Evolutionary conservation across 2,888 invertebrate species (phyloP), one percentile per base, ranked within the genome.

Genomic region (Himalopsyche tibetana): DNA sequence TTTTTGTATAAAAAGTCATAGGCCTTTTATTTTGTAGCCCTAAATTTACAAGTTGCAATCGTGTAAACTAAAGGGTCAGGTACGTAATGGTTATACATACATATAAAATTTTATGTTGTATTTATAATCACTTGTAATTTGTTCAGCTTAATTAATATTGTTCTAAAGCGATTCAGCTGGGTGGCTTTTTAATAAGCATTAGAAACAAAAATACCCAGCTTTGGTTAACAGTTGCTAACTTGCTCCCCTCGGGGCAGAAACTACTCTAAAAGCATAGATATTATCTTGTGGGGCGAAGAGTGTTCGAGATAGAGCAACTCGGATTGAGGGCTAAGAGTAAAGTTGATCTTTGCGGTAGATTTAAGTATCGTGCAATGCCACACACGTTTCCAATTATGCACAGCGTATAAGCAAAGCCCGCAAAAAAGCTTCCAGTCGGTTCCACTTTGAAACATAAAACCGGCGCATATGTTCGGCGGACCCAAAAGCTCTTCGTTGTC

Each of bases 371-470:
- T 56, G 80, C 83, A 80, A 83, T 83, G 80, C 83, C 86, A 86
- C 86, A 86, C 86, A 86, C 83, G 86, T 83, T 83, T 79, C 79
- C 86, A 86, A 86, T 86, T 86, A 86, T 86, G 82, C 86, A 86
- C 80, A 55, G 79, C 63, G 63, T 28, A 63, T 63, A 63, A 63
- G 63, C 63, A 63, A 63, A 63, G 63, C 63, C 51, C 42, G 85
- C 55, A 80, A 86, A 86, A 85, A 82, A 83, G 80, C 40, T 80
- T 36, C 42, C 63, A 56, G 79, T 19, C 45, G 42, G 83, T 55
- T 42, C 69, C 55, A 42, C 86, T 86, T 86, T 86, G 86, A 86
- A 86, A 86, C 80, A 74, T 55, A 80, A 86, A 56, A 84, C 83
- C 86, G 19, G 63, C 80, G 55, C 80, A 80, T 80, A 42, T 80